Conservation (phyloP, 2,797 vertebrate species). For the Fundulus diaphanus region DNA sequence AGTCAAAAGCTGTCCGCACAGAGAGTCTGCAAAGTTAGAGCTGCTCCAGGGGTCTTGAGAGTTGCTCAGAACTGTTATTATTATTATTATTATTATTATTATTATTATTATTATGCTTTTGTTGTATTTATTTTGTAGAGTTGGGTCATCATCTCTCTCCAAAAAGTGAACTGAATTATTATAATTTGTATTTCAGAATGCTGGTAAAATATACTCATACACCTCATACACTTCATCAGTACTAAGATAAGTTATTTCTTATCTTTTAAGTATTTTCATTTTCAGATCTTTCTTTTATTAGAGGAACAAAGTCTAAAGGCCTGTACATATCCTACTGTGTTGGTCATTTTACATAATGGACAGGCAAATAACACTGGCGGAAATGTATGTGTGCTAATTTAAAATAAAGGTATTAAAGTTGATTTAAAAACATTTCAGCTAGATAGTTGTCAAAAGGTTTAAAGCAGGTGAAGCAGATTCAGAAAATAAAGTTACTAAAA, state of each 20-base stretch:
- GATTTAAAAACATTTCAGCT: neutral
- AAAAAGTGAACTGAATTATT: neutral
- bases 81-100: neutral
- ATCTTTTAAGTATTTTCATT: neutral
- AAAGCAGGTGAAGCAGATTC: neutral
- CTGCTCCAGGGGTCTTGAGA: conserved; percentile 9
- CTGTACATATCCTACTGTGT: neutral
- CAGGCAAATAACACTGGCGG: neutral
- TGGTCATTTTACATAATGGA: neutral
- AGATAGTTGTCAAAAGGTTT: neutral
- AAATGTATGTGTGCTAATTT: neutral
- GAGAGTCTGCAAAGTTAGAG: conserved; percentile 20
- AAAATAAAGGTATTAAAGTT: neutral
- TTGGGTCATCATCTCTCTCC: neutral
- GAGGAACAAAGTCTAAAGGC: neutral
- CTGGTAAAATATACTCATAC: neutral
- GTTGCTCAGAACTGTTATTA: conserved; percentile 18
- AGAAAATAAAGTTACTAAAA: neutral
- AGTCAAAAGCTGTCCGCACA: conserved; percentile 50
- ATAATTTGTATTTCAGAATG: neutral
- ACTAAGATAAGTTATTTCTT: neutral
- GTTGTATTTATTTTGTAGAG: neutral
- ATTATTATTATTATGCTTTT: neutral
- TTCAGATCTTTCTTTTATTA: neutral
- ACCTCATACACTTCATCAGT: neutral